Percentiles rank a stretch among this genome's conserved stretches.
Evolutionary conservation across 2,797 vertebrate genomes (phyloP).

Genomic region (Sebastolobus altivelis): DNA sequence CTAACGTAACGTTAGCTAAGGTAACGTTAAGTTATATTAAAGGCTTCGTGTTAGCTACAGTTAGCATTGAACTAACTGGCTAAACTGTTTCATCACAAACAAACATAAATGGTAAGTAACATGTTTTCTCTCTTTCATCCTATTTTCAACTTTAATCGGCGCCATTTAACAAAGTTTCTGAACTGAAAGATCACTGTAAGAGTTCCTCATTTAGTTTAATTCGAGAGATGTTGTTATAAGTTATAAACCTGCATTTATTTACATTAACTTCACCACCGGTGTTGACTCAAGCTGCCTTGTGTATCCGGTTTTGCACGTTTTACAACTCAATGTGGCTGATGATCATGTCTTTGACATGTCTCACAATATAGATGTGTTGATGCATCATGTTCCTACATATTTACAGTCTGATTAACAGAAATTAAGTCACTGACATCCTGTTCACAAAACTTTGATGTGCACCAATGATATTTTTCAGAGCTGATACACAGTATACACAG

Average conservation of each 20-base stretch:
- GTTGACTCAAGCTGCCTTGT: too few relatives aligned
- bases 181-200: background rate
- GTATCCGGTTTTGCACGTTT: too few relatives aligned
- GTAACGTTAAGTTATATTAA: background rate
- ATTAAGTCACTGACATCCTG: accelerated
- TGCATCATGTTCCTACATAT: too few relatives aligned
- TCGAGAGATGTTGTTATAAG: background rate
- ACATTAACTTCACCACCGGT: background rate
- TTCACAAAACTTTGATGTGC: accelerated
- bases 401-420: too few relatives aligned
- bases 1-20: background rate
- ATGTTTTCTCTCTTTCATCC: too few relatives aligned
- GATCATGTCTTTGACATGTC: too few relatives aligned
- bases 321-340: background rate
- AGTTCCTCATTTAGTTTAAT: background rate
- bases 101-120: background rate
- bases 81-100: background rate
- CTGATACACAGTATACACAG: too few relatives aligned
- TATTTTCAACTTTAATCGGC: accelerated
- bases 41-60: background rate
- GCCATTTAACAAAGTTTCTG: background rate
- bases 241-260: background rate
- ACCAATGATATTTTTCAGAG: too few relatives aligned
- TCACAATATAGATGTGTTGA: too few relatives aligned
- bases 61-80: background rate